Evolutionary conservation across 2,113 vertebrate genomes (phyloP), one percentile per base, ranked within the genome.

Genomic region (Pycnonotus jocosus): DNA sequence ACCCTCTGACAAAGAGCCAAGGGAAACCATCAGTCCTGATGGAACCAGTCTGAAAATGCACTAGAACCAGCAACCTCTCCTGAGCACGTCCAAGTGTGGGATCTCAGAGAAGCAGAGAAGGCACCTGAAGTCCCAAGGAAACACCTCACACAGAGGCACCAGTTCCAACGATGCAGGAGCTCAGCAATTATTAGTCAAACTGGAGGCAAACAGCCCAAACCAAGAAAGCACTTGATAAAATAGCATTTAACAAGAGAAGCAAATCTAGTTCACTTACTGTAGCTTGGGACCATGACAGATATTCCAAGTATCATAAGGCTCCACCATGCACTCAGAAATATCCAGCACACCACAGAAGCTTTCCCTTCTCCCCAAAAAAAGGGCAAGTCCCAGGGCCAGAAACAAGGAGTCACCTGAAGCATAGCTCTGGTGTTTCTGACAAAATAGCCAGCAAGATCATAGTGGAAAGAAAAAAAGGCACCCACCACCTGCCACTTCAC

Each of bases 401-500:
- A 79, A 12, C 6, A 79, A 70, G 17, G 14, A 72, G 5, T 3
- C 12, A 12, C 19, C 44, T 15, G 22, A 84, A 27, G 2, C 0
- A 0, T 3, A 76, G 15, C 21, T 21, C 35, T 33, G 6, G 10
- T 8, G 27, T 35, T 72, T 37, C 71, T 48, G 2, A 11, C 13
- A 74, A 62, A 74, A 70, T 0, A 35, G 7, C 6, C 48, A 70
- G 4, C 8, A 73, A 81, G 19, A 2, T 17, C 31, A 58, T 3
- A 0, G 1, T 0, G 0, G 2, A 3, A 21, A 53, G 9, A 12
- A 28, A 9, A 33, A 40, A 7, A 0, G 47, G 3, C 11, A 69
- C 6, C 3, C 5, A 11, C 9, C 11, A 1, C 42, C 30, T 54
- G 3, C 23, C 8, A 24, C 10, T 45, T 42, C 38, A 53, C 37